Base-by-base conservation (phyloP, 2,113 vertebrate genomes). In the Prunella himalayana region DNA sequence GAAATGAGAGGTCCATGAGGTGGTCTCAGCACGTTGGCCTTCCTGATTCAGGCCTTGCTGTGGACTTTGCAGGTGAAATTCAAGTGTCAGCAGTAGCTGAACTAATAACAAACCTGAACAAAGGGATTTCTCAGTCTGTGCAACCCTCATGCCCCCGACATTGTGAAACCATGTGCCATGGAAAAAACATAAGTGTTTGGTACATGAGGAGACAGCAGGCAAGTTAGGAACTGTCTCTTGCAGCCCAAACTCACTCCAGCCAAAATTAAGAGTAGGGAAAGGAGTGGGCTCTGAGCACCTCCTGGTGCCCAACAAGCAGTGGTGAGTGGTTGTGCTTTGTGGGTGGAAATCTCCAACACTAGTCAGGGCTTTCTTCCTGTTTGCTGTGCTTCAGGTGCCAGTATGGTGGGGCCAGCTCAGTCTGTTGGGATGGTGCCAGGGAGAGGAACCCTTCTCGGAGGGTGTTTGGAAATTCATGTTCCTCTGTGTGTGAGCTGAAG, bases 321-420 rank as follows among this genome's bases (percentile, higher is more conserved):
- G 2, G 19, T 44, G 54, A 37, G 7, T 42, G 57, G 37, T 11
- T 60, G 39, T 51, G 19, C 21, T 82, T 39, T 44, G 8, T 0
- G 6, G 2, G 15, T 41, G n/a, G 56, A 57, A 77, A 25, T 15
- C 47, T 59, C 54, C 33, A 45, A 7, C 21, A 1, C 13, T 1
- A 3, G 8, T 37, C 27, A 33, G 18, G 60, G 60, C 54, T 61
- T 78, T 59, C 12, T 65, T 86, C 24, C 23, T 5, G 5, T 39
- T 64, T 3, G 1, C 45, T 16, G 15, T 24, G 53, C 11, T 66
- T 21, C 20, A 31, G n/a, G 13, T 21, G 15, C 42, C 0, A 1
- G 42, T 23, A 6, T 1, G 2, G 39, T 1, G 3, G 39, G 35
- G 7, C 18, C 0, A 8, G 24, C 42, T 53, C 1, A 1, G 5